These are phyloP conservation scores for Myopa tessellatipennis DNA, from an alignment of 2,888 invertebrate genomes.

Conservation along the genomic window DNA sequence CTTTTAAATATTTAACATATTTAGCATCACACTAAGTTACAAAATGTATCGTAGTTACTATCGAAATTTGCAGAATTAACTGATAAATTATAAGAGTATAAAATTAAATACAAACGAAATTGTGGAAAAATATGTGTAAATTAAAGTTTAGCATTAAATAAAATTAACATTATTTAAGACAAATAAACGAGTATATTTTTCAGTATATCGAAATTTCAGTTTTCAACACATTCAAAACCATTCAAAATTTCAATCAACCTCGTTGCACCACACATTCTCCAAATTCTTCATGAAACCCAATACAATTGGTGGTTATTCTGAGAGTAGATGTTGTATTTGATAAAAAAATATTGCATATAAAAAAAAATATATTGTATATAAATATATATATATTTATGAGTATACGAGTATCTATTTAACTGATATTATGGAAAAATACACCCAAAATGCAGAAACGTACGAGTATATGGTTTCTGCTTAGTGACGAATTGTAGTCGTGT, in stretches of 20 bases:
- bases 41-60: too few species aligned
- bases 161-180: slow-evolving; percentile 14
- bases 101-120: too few species aligned
- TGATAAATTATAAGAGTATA: not conserved
- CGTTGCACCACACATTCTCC: too few species aligned
- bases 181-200: not conserved
- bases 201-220: not conserved
- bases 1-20: not conserved
- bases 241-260: too few species aligned
- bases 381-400: not conserved
- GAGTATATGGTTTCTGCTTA: not conserved
- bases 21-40: not conserved
- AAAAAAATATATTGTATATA: not conserved
- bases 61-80: not conserved
- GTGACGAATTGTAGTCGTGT: not conserved
- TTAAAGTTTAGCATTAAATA: slow-evolving; percentile 6
- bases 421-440: slow-evolving; percentile 27
- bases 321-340: slow-evolving; percentile 19
- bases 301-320: not conserved
- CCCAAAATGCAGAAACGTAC: not conserved
- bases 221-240: too few species aligned
- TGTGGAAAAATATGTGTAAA: slow-evolving; percentile 11
- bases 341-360: not conserved
- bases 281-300: not conserved
- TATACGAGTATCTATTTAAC: not conserved